Percentiles rank a stretch among this genome's conserved stretches.
Evolutionary conservation across 2,113 vertebrate species (phyloP).

Genomic region (Leucoraja erinaceus): DNA sequence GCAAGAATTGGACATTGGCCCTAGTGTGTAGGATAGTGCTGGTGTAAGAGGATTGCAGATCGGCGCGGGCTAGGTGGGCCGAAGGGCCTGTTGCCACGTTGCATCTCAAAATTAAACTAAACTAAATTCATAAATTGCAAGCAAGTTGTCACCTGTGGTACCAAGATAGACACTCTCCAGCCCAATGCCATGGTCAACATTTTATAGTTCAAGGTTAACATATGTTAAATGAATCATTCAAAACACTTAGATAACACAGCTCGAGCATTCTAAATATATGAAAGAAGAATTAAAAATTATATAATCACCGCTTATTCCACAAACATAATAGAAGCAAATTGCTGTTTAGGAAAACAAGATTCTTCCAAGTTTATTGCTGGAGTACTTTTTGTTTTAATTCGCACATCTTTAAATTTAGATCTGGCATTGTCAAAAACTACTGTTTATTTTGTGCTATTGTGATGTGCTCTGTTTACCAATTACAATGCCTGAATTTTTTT

Average conservation of each 20-base stretch:
- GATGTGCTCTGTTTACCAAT: conserved; percentile 36
- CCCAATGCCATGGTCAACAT: no score
- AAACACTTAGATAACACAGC: neutral
- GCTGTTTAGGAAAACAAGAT: neutral
- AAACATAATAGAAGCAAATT: neutral
- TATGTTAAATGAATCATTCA: no score
- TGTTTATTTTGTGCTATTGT: conserved; percentile 28
- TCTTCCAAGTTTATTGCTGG: neutral
- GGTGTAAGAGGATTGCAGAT: no score
- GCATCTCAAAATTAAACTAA: no score
- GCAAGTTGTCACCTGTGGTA: no score
- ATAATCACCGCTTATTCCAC: neutral
- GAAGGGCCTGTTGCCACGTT: no score
- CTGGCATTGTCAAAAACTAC: neutral
- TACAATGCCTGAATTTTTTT: neutral
- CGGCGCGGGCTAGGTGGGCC: no score
- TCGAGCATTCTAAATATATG: neutral
- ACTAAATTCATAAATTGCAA: no score
- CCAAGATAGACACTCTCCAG: no score
- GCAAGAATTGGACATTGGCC: no score
- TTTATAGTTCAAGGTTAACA: no score
- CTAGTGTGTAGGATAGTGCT: no score
- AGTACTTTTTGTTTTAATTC: neutral
- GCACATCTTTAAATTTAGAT: neutral
- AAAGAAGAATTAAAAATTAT: neutral